These are phyloP conservation scores for Ianthella basta DNA, from an alignment of 37 sponge, comb jelly and placozoan species.

Conservation along the genomic window DNA sequence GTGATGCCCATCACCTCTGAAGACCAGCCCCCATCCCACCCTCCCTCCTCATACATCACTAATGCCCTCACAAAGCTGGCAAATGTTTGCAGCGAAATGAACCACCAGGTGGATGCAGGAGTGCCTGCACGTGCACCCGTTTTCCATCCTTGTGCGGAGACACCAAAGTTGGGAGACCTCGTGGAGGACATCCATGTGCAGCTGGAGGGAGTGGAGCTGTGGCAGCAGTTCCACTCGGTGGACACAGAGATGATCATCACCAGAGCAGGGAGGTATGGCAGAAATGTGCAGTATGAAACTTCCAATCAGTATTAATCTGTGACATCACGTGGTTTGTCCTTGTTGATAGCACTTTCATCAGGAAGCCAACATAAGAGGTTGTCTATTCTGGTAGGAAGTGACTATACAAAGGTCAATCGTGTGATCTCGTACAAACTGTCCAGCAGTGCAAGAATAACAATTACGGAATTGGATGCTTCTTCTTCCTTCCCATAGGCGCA, in stretches of 20 bases:
- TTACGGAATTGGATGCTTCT: too few species aligned
- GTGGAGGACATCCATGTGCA: constrained; percentile 31
- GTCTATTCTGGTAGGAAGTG: neutral
- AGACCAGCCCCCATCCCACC: too few species aligned
- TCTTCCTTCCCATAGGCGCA: constrained; percentile 57
- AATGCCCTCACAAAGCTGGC: neutral
- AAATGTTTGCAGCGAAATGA: neutral
- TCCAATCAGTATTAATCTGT: too few species aligned
- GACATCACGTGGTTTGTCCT: too few species aligned
- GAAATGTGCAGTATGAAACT: neutral
- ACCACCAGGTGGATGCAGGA: neutral
- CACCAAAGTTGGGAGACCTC: too few species aligned
- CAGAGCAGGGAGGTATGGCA: constrained; percentile 73
- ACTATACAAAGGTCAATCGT: too few species aligned
- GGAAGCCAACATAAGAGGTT: neutral
- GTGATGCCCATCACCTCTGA: neutral
- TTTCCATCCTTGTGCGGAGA: too few species aligned
- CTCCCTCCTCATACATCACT: neutral
- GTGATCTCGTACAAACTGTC: too few species aligned
- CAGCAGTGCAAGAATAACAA: too few species aligned
- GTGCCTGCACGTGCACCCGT: too few species aligned
- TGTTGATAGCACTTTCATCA: neutral
- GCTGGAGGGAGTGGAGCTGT: constrained; percentile 77
- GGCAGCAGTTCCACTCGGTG: constrained; percentile 72
- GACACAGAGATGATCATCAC: constrained; percentile 97